Evolutionary conservation across 2,888 invertebrate species (phyloP).

Genomic region (Caenorhabditis sp.): DNA sequence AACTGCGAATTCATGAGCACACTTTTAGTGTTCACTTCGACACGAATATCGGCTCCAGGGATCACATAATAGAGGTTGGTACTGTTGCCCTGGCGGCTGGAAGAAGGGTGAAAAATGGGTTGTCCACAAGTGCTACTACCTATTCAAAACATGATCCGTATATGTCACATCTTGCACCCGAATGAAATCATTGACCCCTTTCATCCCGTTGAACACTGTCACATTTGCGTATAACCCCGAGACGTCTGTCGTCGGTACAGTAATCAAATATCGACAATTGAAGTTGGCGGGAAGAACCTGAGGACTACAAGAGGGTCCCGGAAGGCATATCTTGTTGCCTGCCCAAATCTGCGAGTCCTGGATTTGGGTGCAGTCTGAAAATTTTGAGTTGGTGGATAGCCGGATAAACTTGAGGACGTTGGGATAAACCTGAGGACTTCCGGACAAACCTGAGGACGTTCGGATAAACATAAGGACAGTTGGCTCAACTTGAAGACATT

Average conservation of each 20-base stretch:
- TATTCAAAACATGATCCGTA: not conserved
- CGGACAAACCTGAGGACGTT: no score
- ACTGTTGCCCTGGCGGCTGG: not conserved
- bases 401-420: no score
- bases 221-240: not conserved
- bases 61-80: not conserved
- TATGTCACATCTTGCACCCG: not conserved
- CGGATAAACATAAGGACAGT: no score
- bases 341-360: not conserved
- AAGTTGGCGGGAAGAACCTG: slow-evolving; percentile 2
- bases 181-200: slow-evolving; percentile 9
- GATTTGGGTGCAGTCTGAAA: slow-evolving; percentile 7
- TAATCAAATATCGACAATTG: not conserved
- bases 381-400: no score
- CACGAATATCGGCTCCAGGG: not conserved
- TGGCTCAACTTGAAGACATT: no score
- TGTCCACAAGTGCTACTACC: not conserved
- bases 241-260: not conserved
- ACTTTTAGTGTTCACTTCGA: no score
- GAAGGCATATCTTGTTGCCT: not conserved
- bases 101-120: not conserved
- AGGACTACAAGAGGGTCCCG: not conserved
- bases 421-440: no score
- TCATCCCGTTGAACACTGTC: not conserved
- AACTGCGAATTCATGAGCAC: no score